Base-by-base conservation (phyloP, 1,140 invertebrate species). In the Apis laboriosa region DNA sequence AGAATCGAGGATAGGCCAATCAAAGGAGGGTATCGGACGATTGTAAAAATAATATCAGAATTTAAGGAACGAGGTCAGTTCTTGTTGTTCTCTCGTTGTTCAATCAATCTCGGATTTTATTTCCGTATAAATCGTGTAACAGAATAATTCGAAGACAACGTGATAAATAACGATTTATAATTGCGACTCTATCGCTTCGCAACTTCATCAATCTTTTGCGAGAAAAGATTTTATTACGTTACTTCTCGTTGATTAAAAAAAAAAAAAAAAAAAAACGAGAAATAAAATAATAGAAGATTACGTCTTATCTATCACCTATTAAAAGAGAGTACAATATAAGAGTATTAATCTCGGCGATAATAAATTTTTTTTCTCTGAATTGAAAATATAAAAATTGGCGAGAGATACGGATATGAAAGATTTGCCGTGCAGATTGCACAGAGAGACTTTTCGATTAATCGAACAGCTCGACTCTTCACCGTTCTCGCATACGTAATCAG, bases 401-500 rank as follows among this genome's bases (percentile, higher is more conserved):
- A n/a, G 1, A 21, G 8, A 12, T 34, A 34, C 8, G 3, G 1
- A 1, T 3, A 66, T 5, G 11, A 7, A 70, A 74, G 70, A 53
- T 49, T 80, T 64, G 71, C 53, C n/a, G 5, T 15, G 24, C 28
- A 34, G 34, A 34, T 34, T 34, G 34, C 34, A 4, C 34, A 34
- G 34, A 19, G 51, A 53, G 24, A 28, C 28, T 61, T 56, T 11
- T 5, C 24, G 70, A 80, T 74, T 80, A 81, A 81, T 81, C 79
- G 53, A 12, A 17, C 64, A 55, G 19, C 34, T 43, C 49, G 60
- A 53, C 53, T 58, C 67, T 12, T 56, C 34, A 19, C 2, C 28
- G 12, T 43, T 21, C 15, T 77, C 24, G 70, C 24, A 84, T 53
- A 60, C 64, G 70, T 84, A 68, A 79, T 84, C 77, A 70, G 19